phyloP scores from a whole-genome alignment of 2,113 vertebrate genomes.

The Peromyscus polionotus region DNA sequence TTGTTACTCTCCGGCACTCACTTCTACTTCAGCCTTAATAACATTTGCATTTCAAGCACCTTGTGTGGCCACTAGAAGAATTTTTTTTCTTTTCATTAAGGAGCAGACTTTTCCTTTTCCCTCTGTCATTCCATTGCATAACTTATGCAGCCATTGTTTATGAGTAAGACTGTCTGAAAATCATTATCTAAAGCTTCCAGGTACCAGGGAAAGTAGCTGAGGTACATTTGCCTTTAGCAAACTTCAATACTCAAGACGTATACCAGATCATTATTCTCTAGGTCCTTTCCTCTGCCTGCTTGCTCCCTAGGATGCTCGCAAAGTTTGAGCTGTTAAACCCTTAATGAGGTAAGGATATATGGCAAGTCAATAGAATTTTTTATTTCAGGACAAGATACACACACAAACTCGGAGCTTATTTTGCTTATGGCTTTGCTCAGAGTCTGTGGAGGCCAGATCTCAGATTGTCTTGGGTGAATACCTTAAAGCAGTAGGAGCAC shows the following conservation, averaged over 20 bases:
- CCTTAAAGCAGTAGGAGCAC: neutral
- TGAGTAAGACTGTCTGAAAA: neutral
- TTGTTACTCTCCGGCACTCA: constrained; percentile 11
- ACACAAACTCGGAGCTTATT: neutral
- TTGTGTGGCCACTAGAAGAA: neutral
- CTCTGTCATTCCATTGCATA: neutral
- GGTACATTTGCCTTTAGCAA: neutral
- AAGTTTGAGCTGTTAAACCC: neutral
- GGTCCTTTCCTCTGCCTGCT: neutral
- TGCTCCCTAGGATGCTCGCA: neutral
- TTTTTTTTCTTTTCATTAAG: neutral
- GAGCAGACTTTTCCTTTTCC: neutral
- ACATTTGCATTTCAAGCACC: constrained; percentile 24
- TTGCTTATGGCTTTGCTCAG: neutral
- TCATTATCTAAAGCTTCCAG: constrained; percentile 30
- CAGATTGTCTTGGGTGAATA: neutral
- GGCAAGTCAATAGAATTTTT: neutral
- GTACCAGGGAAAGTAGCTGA: neutral
- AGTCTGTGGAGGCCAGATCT: neutral
- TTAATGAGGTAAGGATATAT: neutral
- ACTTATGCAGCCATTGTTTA: neutral
- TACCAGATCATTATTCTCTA: constrained; percentile 22
- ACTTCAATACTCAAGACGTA: neutral
- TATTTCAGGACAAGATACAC: neutral
- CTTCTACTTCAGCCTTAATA: constrained; percentile 31